Conservation (phyloP, 1,140 invertebrate species). For the Pseudomyrmex cubaensis region DNA sequence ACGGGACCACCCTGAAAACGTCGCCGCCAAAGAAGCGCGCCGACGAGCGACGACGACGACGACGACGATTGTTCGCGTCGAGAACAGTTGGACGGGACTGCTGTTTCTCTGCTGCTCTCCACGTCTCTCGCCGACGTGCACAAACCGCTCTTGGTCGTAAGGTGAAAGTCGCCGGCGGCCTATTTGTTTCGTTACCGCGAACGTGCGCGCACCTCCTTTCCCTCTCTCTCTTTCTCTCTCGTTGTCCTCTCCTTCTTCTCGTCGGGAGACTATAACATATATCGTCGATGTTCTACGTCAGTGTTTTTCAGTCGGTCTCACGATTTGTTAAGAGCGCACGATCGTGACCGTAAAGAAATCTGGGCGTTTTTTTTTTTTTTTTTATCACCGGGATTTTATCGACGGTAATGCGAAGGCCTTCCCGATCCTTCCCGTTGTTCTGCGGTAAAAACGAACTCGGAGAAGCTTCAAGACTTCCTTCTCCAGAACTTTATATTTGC, state of each 20-base stretch:
- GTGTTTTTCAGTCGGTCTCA: conserved; percentile 13
- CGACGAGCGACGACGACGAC: neutral
- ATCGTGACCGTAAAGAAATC: too few relatives aligned
- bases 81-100: conserved; percentile 47
- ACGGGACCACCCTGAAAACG: too few relatives aligned
- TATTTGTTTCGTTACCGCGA: conserved; percentile 82
- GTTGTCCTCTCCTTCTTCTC: conserved; percentile 14
- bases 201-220: conserved; percentile 61
- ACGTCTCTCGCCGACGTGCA: conserved; percentile 60
- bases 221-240: conserved; percentile 15
- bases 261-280: neutral
- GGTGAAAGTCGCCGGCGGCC: conserved; percentile 84
- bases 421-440: too few relatives aligned
- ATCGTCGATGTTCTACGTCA: neutral
- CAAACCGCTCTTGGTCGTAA: conserved; percentile 66
- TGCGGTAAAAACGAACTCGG: too few relatives aligned
- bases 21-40: conserved; percentile 4
- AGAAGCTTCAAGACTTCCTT: too few relatives aligned
- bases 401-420: too few relatives aligned
- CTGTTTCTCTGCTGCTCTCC: conserved; percentile 36
- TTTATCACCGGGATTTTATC: too few relatives aligned
- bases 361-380: too few relatives aligned
- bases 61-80: neutral
- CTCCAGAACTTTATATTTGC: too few relatives aligned
- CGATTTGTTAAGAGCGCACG: neutral